Base-by-base conservation (phyloP, 1,140 invertebrate genomes). In the Alviniconcha marisindica region DNA sequence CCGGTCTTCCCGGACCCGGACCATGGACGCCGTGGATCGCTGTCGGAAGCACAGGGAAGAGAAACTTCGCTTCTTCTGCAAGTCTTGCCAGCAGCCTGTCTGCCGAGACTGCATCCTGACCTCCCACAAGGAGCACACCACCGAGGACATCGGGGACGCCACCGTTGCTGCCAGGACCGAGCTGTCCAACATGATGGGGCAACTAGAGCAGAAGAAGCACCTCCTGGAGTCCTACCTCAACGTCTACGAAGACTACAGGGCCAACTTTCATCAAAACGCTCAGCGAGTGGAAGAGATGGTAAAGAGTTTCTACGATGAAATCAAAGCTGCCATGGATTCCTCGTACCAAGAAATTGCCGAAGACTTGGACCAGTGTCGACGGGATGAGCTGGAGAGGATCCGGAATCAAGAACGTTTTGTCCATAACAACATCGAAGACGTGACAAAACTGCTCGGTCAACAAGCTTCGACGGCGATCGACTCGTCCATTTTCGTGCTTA, bases 41-140 rank as follows among this genome's bases (percentile, higher is more conserved):
- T 84, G 83, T 54, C 83, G n/a, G 14, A 84, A 84, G 54, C 83
- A 84, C 63, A 38, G 44, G 5, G 73, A n/a, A 28, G 83, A 84
- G 48, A 28, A 40, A 21, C 36, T 79, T 31, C 66, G 69, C n/a
- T 84, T 84, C 40, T 84, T 71, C 77, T 84, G 83, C 77, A 33
- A 80, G 40, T 44, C 40, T 0, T 84, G 83, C 38, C 63, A 69
- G 66, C 28, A 10, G 33, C 54, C 83, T 5, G 77, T 84, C 24
- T 84, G 83, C 66, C n/a, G 83, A n/a, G 83, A 84, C 51, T 84
- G 83, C 28, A 73, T 84, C 28, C 77, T 84, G 77, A 84, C 83
- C 15, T 28, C 48, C 33, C 83, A 84, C 66, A 84, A 84, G 42
- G 42, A 80, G 42, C 83, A 84, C 77, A 4, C 36, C 51, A 73